Evolutionary conservation across 2,888 invertebrate genomes (phyloP).

Genomic region (Apoda limacodes): DNA sequence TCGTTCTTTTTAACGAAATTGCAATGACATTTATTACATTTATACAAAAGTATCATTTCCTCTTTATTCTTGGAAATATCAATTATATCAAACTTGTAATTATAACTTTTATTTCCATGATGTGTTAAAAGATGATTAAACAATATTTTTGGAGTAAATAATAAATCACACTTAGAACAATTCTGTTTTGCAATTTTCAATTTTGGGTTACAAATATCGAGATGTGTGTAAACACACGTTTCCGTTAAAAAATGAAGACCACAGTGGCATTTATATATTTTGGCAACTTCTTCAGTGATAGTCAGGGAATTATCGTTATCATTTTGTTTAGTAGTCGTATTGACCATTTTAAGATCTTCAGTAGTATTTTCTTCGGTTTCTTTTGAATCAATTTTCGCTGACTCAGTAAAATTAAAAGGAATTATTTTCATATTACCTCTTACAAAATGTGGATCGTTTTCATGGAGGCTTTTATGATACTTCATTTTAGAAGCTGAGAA

Average conservation of each 20-base stretch:
- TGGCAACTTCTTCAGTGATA: conserved; percentile 20
- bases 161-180: conserved; percentile 43
- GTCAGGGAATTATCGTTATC: background rate
- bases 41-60: no score
- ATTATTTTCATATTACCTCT: conserved; percentile 33
- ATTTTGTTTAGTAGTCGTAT: background rate
- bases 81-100: conserved; percentile 31
- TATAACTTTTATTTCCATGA: conserved; percentile 35
- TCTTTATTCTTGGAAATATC: no score
- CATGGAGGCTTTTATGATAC: conserved; percentile 34
- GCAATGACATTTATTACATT: conserved; percentile 15
- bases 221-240: conserved; percentile 28
- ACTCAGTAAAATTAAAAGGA: conserved; percentile 19
- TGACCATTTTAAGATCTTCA: background rate
- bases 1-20: no score
- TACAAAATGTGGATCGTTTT: conserved; percentile 30
- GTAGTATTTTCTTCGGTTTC: background rate
- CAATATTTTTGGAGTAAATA: conserved; percentile 38
- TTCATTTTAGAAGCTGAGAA: conserved; percentile 31
- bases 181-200: conserved; percentile 30
- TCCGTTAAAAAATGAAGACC: conserved; percentile 39
- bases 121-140: conserved; percentile 43
- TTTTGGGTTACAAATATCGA: conserved; percentile 26
- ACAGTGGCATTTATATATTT: conserved; percentile 41
- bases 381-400: conserved; percentile 5